Evolutionary conservation across 2,113 vertebrate genomes (phyloP).

Genomic region (Seriola quinqueradiata): DNA sequence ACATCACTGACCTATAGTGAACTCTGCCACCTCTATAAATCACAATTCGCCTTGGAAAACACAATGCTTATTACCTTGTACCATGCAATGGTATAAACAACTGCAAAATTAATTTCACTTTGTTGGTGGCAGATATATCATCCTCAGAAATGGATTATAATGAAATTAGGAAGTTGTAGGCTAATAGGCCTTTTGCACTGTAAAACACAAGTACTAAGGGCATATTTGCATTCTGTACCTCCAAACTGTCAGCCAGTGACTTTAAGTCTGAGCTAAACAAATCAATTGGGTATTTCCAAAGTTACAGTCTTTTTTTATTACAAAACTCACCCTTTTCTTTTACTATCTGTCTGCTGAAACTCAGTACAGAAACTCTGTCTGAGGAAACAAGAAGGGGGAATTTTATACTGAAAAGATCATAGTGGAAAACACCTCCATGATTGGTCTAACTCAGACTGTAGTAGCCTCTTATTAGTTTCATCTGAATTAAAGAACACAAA

Average conservation of each 20-base stretch:
- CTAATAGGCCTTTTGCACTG: not conserved
- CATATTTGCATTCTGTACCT: not conserved
- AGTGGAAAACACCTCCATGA: not conserved
- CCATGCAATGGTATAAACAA: conserved; percentile 22
- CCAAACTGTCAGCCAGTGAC: not conserved
- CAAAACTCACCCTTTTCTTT: not conserved
- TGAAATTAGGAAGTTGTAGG: conserved; percentile 1
- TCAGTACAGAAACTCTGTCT: not conserved
- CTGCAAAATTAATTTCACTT: conserved; percentile 35
- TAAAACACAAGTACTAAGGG: not conserved
- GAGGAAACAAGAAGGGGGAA: not conserved
- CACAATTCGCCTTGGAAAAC: conserved; percentile 53
- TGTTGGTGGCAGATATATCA: not conserved
- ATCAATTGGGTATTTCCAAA: not conserved
- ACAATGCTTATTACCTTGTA: conserved; percentile 34
- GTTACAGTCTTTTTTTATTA: not conserved
- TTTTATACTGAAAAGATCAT: not conserved
- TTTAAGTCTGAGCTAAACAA: not conserved
- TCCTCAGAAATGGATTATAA: not conserved
- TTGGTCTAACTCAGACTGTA: not conserved
- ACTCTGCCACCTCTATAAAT: conserved; percentile 41
- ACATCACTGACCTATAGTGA: conserved; percentile 39
- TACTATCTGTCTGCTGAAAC: not conserved
- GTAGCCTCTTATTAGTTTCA: not conserved
- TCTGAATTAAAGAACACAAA: not conserved